Conservation (phyloP, 2,888 invertebrate genomes). For the Nomada lathburiana region DNA sequence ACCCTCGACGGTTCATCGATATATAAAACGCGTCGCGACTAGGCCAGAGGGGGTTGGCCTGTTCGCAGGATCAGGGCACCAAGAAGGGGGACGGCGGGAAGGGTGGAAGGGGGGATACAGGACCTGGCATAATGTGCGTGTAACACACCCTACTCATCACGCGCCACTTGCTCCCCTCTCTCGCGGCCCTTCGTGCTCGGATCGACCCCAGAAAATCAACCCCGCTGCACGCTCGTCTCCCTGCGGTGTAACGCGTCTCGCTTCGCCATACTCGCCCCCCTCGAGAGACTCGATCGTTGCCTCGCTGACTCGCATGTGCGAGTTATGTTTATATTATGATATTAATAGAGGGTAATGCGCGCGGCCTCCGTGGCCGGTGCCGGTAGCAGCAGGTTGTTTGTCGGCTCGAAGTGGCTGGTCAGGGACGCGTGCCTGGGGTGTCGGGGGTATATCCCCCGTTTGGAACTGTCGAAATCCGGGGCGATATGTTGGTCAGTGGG, state of each 20-base stretch:
- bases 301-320: slow-evolving; percentile 70
- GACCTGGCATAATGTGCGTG: slow-evolving; percentile 79
- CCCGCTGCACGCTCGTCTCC: slow-evolving; percentile 60
- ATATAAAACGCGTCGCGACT: slow-evolving; percentile 63
- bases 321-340: slow-evolving; percentile 84
- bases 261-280: slow-evolving; percentile 47
- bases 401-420: slow-evolving; percentile 56
- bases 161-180: slow-evolving; percentile 81
- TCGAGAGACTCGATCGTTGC: slow-evolving; percentile 45
- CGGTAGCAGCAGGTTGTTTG: slow-evolving; percentile 77
- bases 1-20: slow-evolving; percentile 68
- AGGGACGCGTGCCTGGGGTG: slow-evolving; percentile 45
- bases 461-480: slow-evolving; percentile 6
- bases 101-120: slow-evolving; percentile 59
- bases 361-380: slow-evolving; percentile 69
- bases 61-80: slow-evolving; percentile 65
- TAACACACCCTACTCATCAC: slow-evolving; percentile 83
- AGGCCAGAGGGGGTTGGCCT: slow-evolving; percentile 44
- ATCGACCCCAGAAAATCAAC: slow-evolving; percentile 72
- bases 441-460: no score
- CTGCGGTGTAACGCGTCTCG: slow-evolving; percentile 56
- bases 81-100: neutral
- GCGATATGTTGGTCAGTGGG: neutral
- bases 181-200: slow-evolving; percentile 48
- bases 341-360: slow-evolving; percentile 82